Base-by-base conservation (phyloP, 2,113 vertebrate species). In the Toxostoma redivivum region DNA sequence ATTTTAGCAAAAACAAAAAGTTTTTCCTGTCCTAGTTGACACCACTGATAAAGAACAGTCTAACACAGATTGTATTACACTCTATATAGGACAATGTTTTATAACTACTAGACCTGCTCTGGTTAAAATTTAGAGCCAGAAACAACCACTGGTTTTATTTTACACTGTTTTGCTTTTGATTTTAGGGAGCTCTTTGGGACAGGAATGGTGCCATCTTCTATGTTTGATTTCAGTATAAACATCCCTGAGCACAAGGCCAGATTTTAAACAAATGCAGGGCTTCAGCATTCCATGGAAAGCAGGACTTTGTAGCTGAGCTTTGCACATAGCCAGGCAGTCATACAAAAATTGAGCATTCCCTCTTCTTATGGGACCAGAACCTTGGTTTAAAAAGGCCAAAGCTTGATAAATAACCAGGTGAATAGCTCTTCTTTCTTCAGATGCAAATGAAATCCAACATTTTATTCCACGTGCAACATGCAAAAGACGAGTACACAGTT, bases 211-310 rank as follows among this genome's bases (percentile, higher is more conserved):
- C 83, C 20, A 89, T 94, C 69, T 44, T 94, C 72, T 94, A 30
- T 84, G 92, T 74, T 81, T 88, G 69, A 53, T 81, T 94, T 87
- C 51, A 67, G 20, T 60, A 71, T 84, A 95, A 95, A 95, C 61
- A 91, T 64, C 79, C 65, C 77, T 79, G 81, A 96, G 37, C 54
- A 79, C 17, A n/a, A 71, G 40, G 44, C 35, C 88, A 94, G 73
- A 80, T 88, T 93, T 92, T 94, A 96, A 96, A 92, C 72, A 88
- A 91, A 88, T 74, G 38, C 60, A 92, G 61, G 61, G 18, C 48
- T 53, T 67, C 82, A 45, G 9, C 53, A 60, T 87, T 89, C 45
- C 21, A 61, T 33, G 56, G 51, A 60, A 5, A 11, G 44, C 44
- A 67, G 30, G 37, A 40, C 28, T 78, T 51, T n/a, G 35, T 31